These are phyloP conservation scores for Sebastes trivittatus DNA, from an alignment of 2,797 vertebrate species.

Conservation along the genomic window DNA sequence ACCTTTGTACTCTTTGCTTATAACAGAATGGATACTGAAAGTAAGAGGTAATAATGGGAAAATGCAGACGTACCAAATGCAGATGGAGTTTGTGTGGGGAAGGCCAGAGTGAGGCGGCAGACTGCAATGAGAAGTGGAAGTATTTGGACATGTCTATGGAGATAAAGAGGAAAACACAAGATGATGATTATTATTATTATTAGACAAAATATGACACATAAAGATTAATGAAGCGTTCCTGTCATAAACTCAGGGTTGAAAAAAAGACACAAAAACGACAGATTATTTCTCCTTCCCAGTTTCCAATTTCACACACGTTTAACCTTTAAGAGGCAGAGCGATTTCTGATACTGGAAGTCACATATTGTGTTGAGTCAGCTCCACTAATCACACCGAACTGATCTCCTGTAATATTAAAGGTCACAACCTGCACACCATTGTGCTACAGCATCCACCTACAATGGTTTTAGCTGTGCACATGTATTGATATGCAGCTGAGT, in stretches of 20 bases:
- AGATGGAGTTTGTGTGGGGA: constrained; percentile 63
- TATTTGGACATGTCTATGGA: constrained; percentile 63
- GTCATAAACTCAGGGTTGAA: background rate
- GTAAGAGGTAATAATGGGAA: background rate
- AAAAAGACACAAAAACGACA: background rate
- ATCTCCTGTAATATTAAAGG: constrained; percentile 32
- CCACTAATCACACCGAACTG: constrained; percentile 11
- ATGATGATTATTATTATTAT: background rate
- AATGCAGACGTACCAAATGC: constrained; percentile 52
- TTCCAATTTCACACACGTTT: constrained; percentile 61
- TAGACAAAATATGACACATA: background rate
- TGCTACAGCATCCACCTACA: background rate
- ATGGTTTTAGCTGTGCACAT: background rate
- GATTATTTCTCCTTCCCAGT: constrained; percentile 5
- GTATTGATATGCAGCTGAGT: background rate
- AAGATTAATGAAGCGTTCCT: background rate
- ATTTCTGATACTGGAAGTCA: constrained; percentile 12
- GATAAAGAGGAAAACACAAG: constrained; percentile 23
- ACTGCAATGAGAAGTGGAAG: constrained; percentile 64
- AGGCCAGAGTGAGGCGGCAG: constrained; percentile 62
- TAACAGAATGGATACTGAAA: background rate
- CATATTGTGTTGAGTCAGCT: constrained; percentile 30
- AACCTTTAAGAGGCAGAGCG: constrained; percentile 25
- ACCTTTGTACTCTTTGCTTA: background rate
- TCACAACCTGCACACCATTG: background rate